These are phyloP conservation scores for Platynereis dumerilii DNA, from an alignment of 2,888 invertebrate genomes.

Conservation along the genomic window DNA sequence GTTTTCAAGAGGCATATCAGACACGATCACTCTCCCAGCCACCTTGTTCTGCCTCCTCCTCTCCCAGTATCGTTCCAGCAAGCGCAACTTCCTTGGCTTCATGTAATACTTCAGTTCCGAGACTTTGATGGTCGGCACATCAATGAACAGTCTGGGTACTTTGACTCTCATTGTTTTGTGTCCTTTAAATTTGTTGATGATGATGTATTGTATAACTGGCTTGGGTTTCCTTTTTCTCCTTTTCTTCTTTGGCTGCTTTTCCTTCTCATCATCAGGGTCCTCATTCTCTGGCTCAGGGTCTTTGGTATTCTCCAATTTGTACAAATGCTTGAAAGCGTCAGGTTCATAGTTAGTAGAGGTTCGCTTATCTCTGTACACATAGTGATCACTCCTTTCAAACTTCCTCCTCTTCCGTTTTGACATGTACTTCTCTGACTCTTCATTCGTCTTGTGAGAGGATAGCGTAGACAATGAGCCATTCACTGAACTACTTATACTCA, in stretches of 20 bases:
- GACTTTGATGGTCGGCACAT: not conserved
- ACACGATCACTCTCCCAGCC: constrained; percentile 3
- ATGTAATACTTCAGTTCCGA: not conserved
- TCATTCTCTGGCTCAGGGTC: not conserved
- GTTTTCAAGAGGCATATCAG: constrained; percentile 24
- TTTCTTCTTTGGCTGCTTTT: not conserved
- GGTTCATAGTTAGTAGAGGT: constrained; percentile 16
- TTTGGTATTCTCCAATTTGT: constrained; percentile 6
- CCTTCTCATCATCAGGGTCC: not conserved
- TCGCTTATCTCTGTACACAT: constrained; percentile 12
- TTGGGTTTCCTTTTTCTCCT: constrained; percentile 13
- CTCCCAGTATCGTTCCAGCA: not conserved
- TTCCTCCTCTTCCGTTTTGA: constrained; percentile 6
- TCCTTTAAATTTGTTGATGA: constrained; percentile 44
- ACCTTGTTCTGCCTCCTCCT: not conserved
- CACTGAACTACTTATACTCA: too few relatives aligned
- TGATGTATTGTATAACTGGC: constrained; percentile 16
- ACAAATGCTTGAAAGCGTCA: constrained; percentile 16
- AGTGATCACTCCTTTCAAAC: constrained; percentile 18
- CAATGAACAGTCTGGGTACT: constrained; percentile 38
- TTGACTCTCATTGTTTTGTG: constrained; percentile 47
- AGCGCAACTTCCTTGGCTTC: not conserved
- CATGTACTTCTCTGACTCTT: not conserved
- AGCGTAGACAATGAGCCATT: too few relatives aligned
- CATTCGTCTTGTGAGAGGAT: too few relatives aligned